Evolutionary conservation across 2,888 invertebrate genomes (phyloP).

Genomic region (Seira musarum): DNA sequence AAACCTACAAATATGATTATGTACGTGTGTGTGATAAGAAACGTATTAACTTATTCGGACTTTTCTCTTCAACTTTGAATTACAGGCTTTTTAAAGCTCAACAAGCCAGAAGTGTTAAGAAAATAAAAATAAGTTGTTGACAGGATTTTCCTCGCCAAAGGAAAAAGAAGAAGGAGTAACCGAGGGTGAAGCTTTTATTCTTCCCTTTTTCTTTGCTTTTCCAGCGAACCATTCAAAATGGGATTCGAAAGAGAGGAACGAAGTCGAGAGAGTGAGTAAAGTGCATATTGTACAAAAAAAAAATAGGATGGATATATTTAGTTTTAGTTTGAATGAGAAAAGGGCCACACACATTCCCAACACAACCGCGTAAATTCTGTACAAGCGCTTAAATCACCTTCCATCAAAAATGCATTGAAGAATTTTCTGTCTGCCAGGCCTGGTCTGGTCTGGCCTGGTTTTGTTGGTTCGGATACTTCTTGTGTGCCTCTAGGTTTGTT

Average conservation of each 20-base stretch:
- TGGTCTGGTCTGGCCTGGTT: background rate
- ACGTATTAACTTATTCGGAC: constrained; percentile 4
- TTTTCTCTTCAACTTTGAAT: background rate
- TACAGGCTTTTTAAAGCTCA: background rate
- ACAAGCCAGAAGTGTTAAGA: constrained; percentile 10
- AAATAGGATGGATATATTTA: too few species aligned
- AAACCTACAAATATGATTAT: background rate
- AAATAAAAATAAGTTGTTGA: constrained; percentile 18
- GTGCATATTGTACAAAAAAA: background rate
- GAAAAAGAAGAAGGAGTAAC: background rate
- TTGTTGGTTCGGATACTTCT: background rate
- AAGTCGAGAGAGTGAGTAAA: background rate
- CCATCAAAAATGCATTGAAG: constrained; percentile 5
- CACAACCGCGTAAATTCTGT: background rate
- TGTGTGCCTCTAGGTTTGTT: background rate
- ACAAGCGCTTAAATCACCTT: background rate
- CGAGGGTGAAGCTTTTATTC: constrained; percentile 4
- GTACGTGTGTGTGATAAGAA: background rate
- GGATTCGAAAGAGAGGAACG: background rate
- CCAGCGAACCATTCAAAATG: background rate
- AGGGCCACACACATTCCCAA: background rate
- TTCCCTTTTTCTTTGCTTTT: background rate
- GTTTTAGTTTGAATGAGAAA: too few species aligned
- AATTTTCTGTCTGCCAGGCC: background rate
- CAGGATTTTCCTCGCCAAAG: background rate